Conservation (phyloP, 1,140 invertebrate genomes). For the Drosophila tsacasi region DNA sequence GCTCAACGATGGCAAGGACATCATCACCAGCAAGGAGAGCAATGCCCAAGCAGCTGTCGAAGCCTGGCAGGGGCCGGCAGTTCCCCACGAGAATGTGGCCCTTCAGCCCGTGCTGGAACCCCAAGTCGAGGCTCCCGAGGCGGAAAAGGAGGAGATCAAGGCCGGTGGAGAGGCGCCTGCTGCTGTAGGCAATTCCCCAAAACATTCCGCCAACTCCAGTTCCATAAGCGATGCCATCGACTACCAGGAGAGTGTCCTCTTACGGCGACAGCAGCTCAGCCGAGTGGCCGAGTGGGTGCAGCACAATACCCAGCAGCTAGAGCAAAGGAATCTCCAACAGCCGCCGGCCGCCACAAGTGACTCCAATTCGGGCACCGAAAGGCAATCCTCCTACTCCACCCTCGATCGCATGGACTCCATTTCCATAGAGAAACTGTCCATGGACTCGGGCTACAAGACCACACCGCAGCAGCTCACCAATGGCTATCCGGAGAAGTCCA, state of each 20-base stretch:
- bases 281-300: slow-evolving; percentile 90
- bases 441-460: slow-evolving; percentile 83
- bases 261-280: slow-evolving; percentile 88
- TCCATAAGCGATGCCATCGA: slow-evolving; percentile 79
- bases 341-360: slow-evolving; percentile 57
- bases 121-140: slow-evolving; percentile 57
- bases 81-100: slow-evolving; percentile 59
- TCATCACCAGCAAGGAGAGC: slow-evolving; percentile 82
- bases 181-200: slow-evolving; percentile 45
- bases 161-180: not conserved
- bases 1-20: slow-evolving; percentile 83
- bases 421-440: slow-evolving; percentile 80
- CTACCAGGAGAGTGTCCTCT: slow-evolving; percentile 78
- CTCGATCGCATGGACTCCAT: slow-evolving; percentile 81
- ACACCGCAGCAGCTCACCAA: slow-evolving; percentile 79
- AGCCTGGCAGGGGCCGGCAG: slow-evolving; percentile 63
- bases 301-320: slow-evolving; percentile 85
- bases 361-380: slow-evolving; percentile 74
- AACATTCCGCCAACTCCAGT: slow-evolving; percentile 78
- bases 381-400: slow-evolving; percentile 77
- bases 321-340: slow-evolving; percentile 68
- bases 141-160: slow-evolving; percentile 43
- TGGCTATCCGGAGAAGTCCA: slow-evolving; percentile 75
- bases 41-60: slow-evolving; percentile 68
- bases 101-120: slow-evolving; percentile 73